A percentile compares a stretch with the other conserved stretches of the same genome.
These are phyloP conservation scores for Brachymystax lenok DNA, from an alignment of 2,797 vertebrate species.

Conservation along the genomic window DNA sequence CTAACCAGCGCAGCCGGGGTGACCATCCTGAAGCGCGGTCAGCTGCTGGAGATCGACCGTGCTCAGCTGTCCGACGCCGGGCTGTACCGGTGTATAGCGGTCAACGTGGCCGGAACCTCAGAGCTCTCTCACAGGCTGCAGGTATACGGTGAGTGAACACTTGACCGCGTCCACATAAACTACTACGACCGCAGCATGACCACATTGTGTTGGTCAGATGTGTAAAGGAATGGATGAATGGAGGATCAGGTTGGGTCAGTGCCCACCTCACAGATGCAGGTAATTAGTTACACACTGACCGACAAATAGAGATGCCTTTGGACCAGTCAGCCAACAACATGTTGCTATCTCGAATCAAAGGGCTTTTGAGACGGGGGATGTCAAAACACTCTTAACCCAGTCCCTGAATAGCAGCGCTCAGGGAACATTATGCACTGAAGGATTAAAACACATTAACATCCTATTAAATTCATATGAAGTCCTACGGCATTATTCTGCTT, in stretches of 20 bases:
- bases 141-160: slow-evolving; percentile 83
- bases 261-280: slow-evolving; percentile 12
- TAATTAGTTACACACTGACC: neutral
- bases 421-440: neutral
- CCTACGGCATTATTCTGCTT: neutral
- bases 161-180: neutral
- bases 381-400: neutral
- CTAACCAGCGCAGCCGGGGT: slow-evolving; percentile 72
- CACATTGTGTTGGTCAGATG: slow-evolving; percentile 6
- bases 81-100: slow-evolving; percentile 88
- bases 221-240: neutral
- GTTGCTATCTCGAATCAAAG: neutral
- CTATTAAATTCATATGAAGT: neutral
- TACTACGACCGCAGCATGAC: neutral
- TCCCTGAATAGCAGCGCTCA: neutral
- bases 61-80: slow-evolving; percentile 87
- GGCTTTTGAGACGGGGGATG: neutral
- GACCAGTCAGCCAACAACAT: neutral
- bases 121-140: slow-evolving; percentile 85
- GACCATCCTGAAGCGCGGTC: slow-evolving; percentile 78
- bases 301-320: neutral
- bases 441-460: neutral
- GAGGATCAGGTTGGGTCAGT: slow-evolving; percentile 5
- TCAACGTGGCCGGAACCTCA: slow-evolving; percentile 84
- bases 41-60: slow-evolving; percentile 80